phyloP scores from a whole-genome alignment of 2,888 invertebrate species.

The Pocota personata region DNA sequence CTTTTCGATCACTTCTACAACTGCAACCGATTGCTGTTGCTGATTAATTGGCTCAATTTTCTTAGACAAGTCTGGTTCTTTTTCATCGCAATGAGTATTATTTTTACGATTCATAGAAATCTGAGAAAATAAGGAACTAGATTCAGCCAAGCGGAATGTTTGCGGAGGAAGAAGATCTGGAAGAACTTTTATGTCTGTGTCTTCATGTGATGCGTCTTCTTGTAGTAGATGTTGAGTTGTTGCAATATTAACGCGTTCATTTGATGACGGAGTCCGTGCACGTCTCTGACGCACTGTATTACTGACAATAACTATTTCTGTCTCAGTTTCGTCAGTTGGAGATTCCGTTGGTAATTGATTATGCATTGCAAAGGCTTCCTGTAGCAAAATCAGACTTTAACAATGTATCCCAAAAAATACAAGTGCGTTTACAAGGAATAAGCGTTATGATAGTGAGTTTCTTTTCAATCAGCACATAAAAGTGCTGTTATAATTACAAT shows the following conservation, averaged over 20 bases:
- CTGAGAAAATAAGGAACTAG: slow-evolving; percentile 88
- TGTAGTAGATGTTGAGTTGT: slow-evolving; percentile 65
- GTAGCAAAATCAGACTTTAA: slow-evolving; percentile 59
- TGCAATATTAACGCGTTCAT: slow-evolving; percentile 73
- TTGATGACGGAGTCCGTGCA: slow-evolving; percentile 81
- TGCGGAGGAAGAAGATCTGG: slow-evolving; percentile 84
- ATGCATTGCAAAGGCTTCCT: slow-evolving; percentile 46
- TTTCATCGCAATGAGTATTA: neutral
- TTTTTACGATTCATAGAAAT: slow-evolving; percentile 84
- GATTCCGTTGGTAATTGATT: slow-evolving; percentile 23
- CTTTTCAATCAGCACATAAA: slow-evolving; percentile 23
- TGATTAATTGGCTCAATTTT: slow-evolving; percentile 69
- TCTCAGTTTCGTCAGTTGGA: slow-evolving; percentile 79
- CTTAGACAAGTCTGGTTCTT: slow-evolving; percentile 76
- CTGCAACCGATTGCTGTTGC: slow-evolving; percentile 79
- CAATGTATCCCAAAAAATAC: slow-evolving; percentile 46
- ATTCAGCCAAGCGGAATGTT: slow-evolving; percentile 87
- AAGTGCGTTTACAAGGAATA: slow-evolving; percentile 59
- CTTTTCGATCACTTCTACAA: slow-evolving; percentile 88
- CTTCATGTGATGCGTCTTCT: slow-evolving; percentile 75
- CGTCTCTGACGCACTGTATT: slow-evolving; percentile 86
- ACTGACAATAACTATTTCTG: slow-evolving; percentile 85
- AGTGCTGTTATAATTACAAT: slow-evolving; percentile 45
- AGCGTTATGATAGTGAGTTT: slow-evolving; percentile 60
- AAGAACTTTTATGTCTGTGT: slow-evolving; percentile 79